These are phyloP conservation scores for Vanessa cardui DNA, from an alignment of 2,888 invertebrate species.

Conservation along the genomic window DNA sequence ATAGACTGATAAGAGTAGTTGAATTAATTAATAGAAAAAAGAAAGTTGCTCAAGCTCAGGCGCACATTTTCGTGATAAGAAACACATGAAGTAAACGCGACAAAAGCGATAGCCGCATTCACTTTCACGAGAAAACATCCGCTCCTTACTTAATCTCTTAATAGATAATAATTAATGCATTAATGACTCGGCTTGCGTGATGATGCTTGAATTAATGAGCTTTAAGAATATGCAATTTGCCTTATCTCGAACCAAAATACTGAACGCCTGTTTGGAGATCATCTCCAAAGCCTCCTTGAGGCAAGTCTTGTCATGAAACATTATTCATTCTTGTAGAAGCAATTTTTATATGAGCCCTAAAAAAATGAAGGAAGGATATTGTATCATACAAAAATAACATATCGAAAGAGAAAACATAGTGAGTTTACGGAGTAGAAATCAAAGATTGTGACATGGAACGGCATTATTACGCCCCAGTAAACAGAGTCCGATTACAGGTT, in stretches of 20 bases:
- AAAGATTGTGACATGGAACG: constrained; percentile 36
- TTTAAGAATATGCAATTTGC: not conserved
- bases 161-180: constrained; percentile 40
- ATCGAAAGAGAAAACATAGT: constrained; percentile 25
- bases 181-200: constrained; percentile 31
- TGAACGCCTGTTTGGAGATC: not conserved
- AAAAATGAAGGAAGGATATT: not conserved
- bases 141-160: constrained; percentile 42
- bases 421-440: constrained; percentile 37
- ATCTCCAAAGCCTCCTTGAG: not conserved
- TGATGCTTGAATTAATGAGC: constrained; percentile 12
- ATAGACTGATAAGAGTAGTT: not conserved
- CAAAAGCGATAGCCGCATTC: constrained; percentile 36
- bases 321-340: not conserved
- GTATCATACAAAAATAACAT: constrained; percentile 4
- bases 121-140: constrained; percentile 44
- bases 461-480: constrained; percentile 39
- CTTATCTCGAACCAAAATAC: not conserved
- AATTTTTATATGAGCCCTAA: not conserved
- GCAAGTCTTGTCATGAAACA: not conserved
- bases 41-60: not conserved
- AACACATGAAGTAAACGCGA: constrained; percentile 13
- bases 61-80: not conserved
- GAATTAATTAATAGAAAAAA: not conserved
- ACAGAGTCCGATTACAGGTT: constrained; percentile 35